phyloP scores from a whole-genome alignment of 2,888 invertebrate species.

The Noctua janthe region DNA sequence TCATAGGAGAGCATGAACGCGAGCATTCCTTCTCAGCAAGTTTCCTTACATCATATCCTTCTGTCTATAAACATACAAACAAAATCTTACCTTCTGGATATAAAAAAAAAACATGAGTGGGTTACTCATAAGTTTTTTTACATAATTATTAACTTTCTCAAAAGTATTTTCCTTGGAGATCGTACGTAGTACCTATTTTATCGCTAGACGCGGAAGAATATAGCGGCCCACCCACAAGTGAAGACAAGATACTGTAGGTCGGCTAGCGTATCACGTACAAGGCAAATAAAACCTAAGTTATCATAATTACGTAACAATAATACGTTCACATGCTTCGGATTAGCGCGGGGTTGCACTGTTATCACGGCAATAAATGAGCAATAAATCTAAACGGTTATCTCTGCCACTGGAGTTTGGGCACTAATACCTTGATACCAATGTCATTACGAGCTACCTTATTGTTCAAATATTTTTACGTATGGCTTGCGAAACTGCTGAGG shows the following conservation, averaged over 20 bases:
- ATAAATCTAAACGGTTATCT: constrained; percentile 81
- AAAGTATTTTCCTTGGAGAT: not conserved
- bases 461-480: constrained; percentile 42
- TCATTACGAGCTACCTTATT: constrained; percentile 44
- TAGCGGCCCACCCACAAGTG: not conserved
- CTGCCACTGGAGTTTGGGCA: constrained; percentile 71
- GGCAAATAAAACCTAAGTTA: constrained; percentile 37
- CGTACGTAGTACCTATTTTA: constrained; percentile 4
- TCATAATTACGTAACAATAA: constrained; percentile 60
- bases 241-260: not conserved
- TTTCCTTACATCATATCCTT: not conserved
- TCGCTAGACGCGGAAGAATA: not conserved
- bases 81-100: not conserved
- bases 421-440: constrained; percentile 62
- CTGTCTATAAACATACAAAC: not conserved
- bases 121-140: too few relatives aligned
- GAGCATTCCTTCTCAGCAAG: not conserved
- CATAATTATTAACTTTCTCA: too few relatives aligned
- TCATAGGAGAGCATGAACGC: not conserved
- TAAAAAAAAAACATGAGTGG: not conserved
- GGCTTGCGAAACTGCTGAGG: constrained; percentile 11
- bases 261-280: constrained; percentile 6
- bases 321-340: constrained; percentile 62
- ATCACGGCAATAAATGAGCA: constrained; percentile 72
- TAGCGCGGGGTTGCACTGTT: constrained; percentile 64